phyloP scores from a whole-genome alignment of 2,113 vertebrate genomes.

The Callipepla squamata region DNA sequence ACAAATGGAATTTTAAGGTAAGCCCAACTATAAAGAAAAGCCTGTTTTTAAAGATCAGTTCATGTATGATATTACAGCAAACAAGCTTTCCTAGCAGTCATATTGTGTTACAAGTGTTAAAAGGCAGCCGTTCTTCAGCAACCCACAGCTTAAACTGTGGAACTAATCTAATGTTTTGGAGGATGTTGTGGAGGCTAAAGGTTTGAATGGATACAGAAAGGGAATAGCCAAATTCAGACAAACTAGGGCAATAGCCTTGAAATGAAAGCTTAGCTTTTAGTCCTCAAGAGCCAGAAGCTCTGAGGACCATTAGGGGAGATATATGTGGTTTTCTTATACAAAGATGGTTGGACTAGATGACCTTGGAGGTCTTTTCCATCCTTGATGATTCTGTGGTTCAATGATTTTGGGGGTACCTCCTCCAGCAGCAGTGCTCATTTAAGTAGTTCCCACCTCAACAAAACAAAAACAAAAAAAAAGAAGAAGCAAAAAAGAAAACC shows the following conservation, averaged over 20 bases:
- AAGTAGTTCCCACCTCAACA: background rate
- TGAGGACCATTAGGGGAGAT: background rate
- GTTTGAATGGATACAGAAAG: background rate
- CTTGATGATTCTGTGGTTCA: too few species aligned
- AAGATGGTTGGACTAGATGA: too few species aligned
- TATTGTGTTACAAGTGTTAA: background rate
- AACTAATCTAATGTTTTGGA: background rate
- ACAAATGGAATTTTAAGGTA: conserved; percentile 96
- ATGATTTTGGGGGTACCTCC: background rate
- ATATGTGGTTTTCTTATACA: background rate
- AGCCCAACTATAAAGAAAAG: background rate
- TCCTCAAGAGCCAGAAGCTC: background rate
- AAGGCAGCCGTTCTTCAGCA: background rate
- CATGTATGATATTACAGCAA: background rate
- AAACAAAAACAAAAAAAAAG: background rate
- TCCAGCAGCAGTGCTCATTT: background rate
- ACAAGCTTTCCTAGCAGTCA: background rate
- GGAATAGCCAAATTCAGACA: background rate
- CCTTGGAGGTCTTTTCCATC: too few species aligned
- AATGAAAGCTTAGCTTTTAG: background rate
- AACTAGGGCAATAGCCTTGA: background rate
- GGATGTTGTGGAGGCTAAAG: background rate
- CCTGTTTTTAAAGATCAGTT: background rate
- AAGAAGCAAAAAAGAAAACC: background rate
- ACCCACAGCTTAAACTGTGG: background rate